These are phyloP conservation scores for Bolborhynchus lineola DNA, from an alignment of 2,113 vertebrate genomes.

Conservation along the genomic window DNA sequence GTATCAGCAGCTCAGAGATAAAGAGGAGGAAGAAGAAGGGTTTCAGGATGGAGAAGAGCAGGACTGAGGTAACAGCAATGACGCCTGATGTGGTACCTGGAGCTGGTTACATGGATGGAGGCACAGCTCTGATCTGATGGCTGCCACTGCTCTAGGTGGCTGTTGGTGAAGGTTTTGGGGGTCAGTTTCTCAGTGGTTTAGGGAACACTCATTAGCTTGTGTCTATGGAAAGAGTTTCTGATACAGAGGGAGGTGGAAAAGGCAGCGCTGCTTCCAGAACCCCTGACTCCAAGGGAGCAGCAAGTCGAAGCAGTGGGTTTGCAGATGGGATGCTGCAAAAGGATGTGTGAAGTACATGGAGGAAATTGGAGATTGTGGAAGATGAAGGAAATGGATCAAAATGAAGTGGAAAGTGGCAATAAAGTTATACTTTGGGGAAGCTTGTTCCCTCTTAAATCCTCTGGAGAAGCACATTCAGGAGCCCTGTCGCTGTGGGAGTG, in stretches of 20 bases:
- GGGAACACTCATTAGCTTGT: not conserved
- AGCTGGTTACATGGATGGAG: not conserved
- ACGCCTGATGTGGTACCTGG: not conserved
- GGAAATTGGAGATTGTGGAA: not conserved
- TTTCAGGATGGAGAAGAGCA: not conserved
- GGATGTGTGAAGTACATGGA: accelerated
- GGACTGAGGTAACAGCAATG: not conserved
- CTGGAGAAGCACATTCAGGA: not conserved
- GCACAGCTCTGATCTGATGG: not conserved
- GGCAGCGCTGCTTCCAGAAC: not conserved
- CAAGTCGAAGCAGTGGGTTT: too few relatives aligned
- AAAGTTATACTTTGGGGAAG: not conserved
- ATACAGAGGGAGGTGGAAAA: not conserved
- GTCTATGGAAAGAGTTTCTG: not conserved
- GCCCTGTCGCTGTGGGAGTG: accelerated
- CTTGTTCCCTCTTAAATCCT: not conserved
- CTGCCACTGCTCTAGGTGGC: not conserved
- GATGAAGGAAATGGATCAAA: not conserved
- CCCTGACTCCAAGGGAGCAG: not conserved
- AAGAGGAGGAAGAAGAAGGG: not conserved
- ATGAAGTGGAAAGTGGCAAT: not conserved
- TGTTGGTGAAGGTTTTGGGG: not conserved
- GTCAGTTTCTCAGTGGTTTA: not conserved
- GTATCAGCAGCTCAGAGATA: not conserved
- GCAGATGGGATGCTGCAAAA: not conserved